Conservation (phyloP, 2,888 invertebrate genomes). For the Thyatira batis region DNA sequence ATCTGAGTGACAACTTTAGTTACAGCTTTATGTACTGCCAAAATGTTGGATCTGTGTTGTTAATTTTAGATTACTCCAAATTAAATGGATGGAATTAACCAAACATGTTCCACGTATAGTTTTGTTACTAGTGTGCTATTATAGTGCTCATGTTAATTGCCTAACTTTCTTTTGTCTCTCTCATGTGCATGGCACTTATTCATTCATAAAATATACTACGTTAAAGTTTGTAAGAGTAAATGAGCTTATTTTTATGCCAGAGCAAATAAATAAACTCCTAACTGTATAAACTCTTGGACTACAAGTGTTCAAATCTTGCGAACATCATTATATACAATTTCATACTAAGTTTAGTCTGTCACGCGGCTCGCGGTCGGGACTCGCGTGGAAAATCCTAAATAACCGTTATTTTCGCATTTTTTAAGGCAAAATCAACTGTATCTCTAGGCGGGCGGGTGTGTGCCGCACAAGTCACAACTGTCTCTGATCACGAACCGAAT, state of each 20-base stretch:
- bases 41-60: background rate
- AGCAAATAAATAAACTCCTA: background rate
- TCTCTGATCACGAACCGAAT: slow-evolving; percentile 25
- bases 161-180: background rate
- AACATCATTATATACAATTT: background rate
- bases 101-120: no score
- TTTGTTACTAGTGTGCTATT: no score
- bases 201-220: no score
- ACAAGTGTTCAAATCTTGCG: background rate
- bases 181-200: no score
- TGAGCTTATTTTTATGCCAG: background rate
- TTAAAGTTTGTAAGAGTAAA: background rate
- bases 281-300: background rate
- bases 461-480: slow-evolving; percentile 24
- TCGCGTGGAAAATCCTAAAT: slow-evolving; percentile 2
- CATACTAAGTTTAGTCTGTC: background rate
- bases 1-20: slow-evolving; percentile 31
- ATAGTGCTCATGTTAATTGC: no score
- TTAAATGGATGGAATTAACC: background rate
- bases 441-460: slow-evolving; percentile 1
- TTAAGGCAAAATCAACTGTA: background rate
- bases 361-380: background rate
- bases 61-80: background rate
- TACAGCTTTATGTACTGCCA: slow-evolving; percentile 21
- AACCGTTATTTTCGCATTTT: background rate